phyloP scores from a whole-genome alignment of 2,797 vertebrate genomes.

The Hydrophis major region DNA sequence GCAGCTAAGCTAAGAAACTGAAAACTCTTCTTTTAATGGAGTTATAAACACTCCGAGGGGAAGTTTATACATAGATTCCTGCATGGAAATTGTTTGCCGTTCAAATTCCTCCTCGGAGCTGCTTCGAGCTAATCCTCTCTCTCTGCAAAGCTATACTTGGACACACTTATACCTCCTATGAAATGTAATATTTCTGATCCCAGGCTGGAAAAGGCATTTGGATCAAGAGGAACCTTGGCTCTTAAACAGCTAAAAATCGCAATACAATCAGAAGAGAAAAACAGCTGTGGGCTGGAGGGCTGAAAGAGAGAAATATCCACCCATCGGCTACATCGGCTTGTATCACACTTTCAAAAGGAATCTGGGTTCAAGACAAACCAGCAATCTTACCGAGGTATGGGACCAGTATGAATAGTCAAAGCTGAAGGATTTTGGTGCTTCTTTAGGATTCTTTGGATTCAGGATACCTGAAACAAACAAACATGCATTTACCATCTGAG shows the following conservation, averaged over 20 bases:
- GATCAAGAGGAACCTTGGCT: slow-evolving; percentile 8
- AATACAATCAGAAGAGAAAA: slow-evolving; percentile 5
- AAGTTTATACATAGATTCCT: slow-evolving; percentile 1
- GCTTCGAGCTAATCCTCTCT: not conserved
- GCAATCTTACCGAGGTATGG: slow-evolving; percentile 88
- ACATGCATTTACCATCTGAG: slow-evolving; percentile 27
- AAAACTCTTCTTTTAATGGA: not conserved
- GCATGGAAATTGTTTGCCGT: not conserved
- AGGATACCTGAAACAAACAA: slow-evolving; percentile 81
- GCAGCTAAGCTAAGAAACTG: not conserved
- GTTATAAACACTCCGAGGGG: not conserved
- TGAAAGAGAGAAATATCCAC: not conserved
- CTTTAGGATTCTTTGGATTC: slow-evolving; percentile 98
- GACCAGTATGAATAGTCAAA: slow-evolving; percentile 99
- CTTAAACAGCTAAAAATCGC: not conserved
- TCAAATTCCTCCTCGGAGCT: not conserved
- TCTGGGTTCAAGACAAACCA: not conserved
- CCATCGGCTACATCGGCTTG: not conserved
- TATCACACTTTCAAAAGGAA: not conserved
- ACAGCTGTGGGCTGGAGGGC: not conserved
- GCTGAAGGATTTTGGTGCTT: slow-evolving; percentile 96
- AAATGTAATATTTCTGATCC: slow-evolving; percentile 6
- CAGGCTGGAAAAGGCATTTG: slow-evolving; percentile 13
- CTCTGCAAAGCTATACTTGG: not conserved
- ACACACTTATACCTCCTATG: slow-evolving; percentile 11